phyloP scores from a whole-genome alignment of 2,797 vertebrate species.

The Spinibarbus caldwelli region DNA sequence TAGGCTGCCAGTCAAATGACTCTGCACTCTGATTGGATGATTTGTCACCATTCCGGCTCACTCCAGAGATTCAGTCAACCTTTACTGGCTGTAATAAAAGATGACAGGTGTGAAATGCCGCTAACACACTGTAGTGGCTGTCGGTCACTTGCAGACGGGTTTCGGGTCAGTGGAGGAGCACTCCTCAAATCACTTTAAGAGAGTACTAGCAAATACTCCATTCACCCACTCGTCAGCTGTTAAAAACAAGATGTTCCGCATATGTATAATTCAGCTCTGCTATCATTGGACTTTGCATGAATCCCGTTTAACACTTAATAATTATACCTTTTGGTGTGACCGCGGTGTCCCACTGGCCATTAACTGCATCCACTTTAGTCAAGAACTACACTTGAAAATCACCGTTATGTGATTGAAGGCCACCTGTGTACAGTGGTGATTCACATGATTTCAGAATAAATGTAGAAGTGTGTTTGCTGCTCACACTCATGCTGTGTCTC shows the following conservation, averaged over 20 bases:
- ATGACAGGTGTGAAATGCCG: slow-evolving; percentile 54
- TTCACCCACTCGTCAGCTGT: slow-evolving; percentile 17
- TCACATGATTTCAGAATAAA: neutral
- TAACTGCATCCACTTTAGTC: neutral
- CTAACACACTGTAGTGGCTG: slow-evolving; percentile 36
- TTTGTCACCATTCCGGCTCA: neutral
- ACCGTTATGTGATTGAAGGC: neutral
- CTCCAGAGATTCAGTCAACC: slow-evolving; percentile 21
- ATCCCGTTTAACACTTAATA: neutral
- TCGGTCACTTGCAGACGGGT: slow-evolving; percentile 37
- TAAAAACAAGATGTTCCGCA: neutral
- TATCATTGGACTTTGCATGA: neutral
- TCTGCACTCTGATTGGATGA: slow-evolving; percentile 7
- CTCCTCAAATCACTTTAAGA: slow-evolving; percentile 22
- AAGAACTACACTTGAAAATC: neutral
- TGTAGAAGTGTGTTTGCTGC: neutral
- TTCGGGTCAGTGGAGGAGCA: slow-evolving; percentile 27
- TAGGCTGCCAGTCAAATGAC: neutral
- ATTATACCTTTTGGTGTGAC: slow-evolving; percentile 2
- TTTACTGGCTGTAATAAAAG: slow-evolving; percentile 40
- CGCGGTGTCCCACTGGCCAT: neutral
- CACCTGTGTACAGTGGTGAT: neutral
- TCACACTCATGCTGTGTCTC: neutral
- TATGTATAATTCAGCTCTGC: slow-evolving; percentile 8
- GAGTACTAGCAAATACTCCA: neutral